These are phyloP conservation scores for Sminthopsis crassicaudata DNA, from an alignment of 2,113 vertebrate species.

Conservation along the genomic window DNA sequence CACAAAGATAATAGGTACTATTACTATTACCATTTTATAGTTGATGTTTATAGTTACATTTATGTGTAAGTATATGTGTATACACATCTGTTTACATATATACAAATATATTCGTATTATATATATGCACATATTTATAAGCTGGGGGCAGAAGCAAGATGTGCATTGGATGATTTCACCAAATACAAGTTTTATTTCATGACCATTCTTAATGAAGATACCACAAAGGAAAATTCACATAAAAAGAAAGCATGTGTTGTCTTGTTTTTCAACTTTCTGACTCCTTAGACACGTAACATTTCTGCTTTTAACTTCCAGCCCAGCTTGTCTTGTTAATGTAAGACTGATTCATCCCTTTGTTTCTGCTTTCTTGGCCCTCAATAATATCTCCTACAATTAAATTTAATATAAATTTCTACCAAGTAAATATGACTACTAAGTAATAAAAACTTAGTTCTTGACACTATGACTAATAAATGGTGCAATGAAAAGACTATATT, in stretches of 20 bases:
- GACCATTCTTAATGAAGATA: constrained; percentile 20
- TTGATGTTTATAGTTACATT: not conserved
- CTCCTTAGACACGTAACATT: not conserved
- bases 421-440: not conserved
- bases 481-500: not conserved
- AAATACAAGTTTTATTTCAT: constrained; percentile 35
- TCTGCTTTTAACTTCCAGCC: not conserved
- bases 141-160: not conserved
- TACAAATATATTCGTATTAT: not conserved
- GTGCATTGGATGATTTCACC: not conserved
- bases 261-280: constrained; percentile 13
- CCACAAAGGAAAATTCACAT: not conserved
- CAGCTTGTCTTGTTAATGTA: not conserved
- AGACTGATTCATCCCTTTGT: constrained; percentile 16
- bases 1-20: not conserved
- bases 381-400: not conserved
- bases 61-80: not conserved
- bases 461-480: not conserved
- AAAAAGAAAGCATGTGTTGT: constrained; percentile 4
- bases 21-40: not conserved
- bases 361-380: not conserved
- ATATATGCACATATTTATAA: not conserved
- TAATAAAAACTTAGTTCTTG: not conserved
- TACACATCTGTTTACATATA: not conserved
- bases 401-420: not conserved